Percentiles rank a stretch among this genome's conserved stretches.
These are phyloP conservation scores for Dioctria rufipes DNA, from an alignment of 2,888 invertebrate genomes.

Conservation along the genomic window DNA sequence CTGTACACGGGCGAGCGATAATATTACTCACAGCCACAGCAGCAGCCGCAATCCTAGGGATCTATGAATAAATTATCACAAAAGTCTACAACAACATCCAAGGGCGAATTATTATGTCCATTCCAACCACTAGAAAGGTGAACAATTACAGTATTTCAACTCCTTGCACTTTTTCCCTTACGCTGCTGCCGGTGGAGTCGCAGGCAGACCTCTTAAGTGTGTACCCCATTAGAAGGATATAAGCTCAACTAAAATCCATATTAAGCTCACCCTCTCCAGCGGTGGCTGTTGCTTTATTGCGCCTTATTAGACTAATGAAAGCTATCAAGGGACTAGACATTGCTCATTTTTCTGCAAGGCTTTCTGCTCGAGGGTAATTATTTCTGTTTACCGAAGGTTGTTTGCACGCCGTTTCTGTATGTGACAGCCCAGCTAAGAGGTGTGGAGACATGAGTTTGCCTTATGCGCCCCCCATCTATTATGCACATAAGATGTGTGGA, in stretches of 20 bases:
- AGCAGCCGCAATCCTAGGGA: slow-evolving; percentile 5
- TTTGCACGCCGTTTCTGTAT: slow-evolving; percentile 10
- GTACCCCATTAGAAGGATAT: neutral
- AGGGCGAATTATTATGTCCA: neutral
- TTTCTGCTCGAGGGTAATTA: slow-evolving; percentile 24
- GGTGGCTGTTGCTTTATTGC: slow-evolving; percentile 19
- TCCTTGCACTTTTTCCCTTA: neutral
- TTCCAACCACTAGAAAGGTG: slow-evolving; percentile 12
- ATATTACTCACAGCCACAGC: neutral
- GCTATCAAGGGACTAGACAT: slow-evolving; percentile 34
- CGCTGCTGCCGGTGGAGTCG: slow-evolving; percentile 3
- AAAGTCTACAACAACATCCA: slow-evolving; percentile 22
- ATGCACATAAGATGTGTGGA: neutral
- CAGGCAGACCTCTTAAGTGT: slow-evolving; percentile 7
- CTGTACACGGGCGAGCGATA: neutral
- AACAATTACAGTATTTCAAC: slow-evolving; percentile 23
- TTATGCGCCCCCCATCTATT: slow-evolving; percentile 7
- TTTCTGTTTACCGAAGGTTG: neutral
- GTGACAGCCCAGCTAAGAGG: slow-evolving; percentile 8
- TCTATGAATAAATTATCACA: slow-evolving; percentile 21
- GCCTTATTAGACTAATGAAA: slow-evolving; percentile 40
- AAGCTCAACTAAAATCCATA: slow-evolving; percentile 34
- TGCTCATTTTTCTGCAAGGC: slow-evolving; percentile 29
- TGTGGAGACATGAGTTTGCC: slow-evolving; percentile 5
- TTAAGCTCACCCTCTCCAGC: slow-evolving; percentile 1